Evolutionary conservation across 2,113 vertebrate species (phyloP), one percentile per base, ranked within the genome.

Genomic region (Felis chaus): DNA sequence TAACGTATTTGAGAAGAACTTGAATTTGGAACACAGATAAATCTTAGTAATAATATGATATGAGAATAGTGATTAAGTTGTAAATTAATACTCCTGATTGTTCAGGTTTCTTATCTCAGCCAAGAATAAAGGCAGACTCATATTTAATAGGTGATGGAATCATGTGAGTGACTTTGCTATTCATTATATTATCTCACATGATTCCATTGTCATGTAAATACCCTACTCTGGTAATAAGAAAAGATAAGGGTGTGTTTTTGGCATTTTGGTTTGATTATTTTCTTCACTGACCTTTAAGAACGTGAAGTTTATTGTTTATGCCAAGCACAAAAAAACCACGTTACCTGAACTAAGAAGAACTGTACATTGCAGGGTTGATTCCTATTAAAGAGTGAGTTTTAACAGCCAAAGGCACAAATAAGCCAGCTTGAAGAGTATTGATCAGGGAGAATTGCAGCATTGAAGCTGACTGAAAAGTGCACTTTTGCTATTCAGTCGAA

Each of bases 371-470:
- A 91, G 39, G 1, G 29, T 29, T 97, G n/a, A 73, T 81, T 89
- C 8, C 45, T 93, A 33, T n/a, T 81, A 53, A 85, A 95, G n/a
- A 90, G n/a, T 89, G 45, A 50, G 12, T 87, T 94, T 95, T 85
- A 87, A 91, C 41, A 88, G 23, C 14, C 10, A 21, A 85, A 12
- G 50, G 85, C 53, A 84, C 53, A 92, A 90, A 95, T 91, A 93
- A 82, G 39, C 50, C 23, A 92, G 16, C 18, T 66, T n/a, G 36
- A 84, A 6, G 36, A 45, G n/a, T 50, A 97, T 95, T 68, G 71
- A 97, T 85, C 27, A 48, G 21, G 19, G n/a, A 81, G 3, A n/a
- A 92, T 14, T 76, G 57, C 5, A 48, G 23, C 16, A 65, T 55
- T 74, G 53, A 21, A 88, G 50, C 16, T 63, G 27, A 73, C 18